phyloP scores from a whole-genome alignment of 2,888 invertebrate genomes.

The Aporophyla nigra region DNA sequence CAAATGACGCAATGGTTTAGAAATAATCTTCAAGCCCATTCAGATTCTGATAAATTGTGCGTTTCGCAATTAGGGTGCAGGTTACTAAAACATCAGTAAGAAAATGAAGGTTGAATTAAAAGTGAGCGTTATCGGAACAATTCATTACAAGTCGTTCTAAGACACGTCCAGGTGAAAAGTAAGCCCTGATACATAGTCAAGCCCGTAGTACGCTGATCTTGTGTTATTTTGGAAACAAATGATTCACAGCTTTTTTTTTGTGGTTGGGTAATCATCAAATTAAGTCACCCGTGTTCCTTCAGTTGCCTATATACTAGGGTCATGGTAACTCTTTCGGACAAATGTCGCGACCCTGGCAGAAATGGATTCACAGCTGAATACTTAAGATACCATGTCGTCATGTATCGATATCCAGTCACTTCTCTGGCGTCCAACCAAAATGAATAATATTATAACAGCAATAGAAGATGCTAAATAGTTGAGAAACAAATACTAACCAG shows the following conservation, averaged over 20 bases:
- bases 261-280: no score
- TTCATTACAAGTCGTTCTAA: neutral
- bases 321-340: no score
- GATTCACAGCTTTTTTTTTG: no score
- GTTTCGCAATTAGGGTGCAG: no score
- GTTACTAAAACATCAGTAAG: neutral
- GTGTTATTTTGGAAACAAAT: neutral
- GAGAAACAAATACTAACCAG: constrained; percentile 73
- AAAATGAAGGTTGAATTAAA: neutral
- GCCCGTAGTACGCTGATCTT: neutral
- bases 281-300: no score
- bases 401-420: neutral
- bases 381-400: neutral
- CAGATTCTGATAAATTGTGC: no score
- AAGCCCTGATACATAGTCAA: neutral
- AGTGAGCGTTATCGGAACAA: neutral
- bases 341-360: no score
- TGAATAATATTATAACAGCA: neutral
- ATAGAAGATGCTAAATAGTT: neutral
- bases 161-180: neutral
- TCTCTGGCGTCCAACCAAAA: neutral
- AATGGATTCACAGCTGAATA: neutral
- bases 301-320: no score
- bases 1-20: no score
- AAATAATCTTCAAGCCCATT: no score